Evolutionary conservation across 2,888 invertebrate genomes (phyloP), one percentile per base, ranked within the genome.

Genomic region (Xanthorhoe designata): DNA sequence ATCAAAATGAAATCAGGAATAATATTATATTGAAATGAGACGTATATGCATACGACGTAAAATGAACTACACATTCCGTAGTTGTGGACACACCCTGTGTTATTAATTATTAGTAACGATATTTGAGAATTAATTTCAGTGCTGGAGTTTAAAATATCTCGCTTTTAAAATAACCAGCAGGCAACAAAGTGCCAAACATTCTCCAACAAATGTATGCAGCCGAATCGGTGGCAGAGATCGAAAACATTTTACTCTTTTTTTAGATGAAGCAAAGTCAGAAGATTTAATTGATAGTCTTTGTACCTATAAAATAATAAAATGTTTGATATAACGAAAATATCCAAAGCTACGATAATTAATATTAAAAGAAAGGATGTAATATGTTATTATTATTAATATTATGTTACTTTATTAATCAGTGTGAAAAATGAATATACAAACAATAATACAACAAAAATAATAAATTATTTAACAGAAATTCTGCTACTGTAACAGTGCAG

Each of bases 151-250:
- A 13, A 42, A 42, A 42, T 42, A 47, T 13, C 6, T 9, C 24
- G 24, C 6, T 42, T 59, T 35, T 45, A 61, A 57, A 62, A 62
- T 57, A 62, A 51, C 56, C 51, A 61, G 38, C 42, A 52, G 51
- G 18, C 53, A 59, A 69, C 35, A 58, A 61, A 64, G 24, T 58
- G 58, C 45, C 60, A 63, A 59, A 63, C 52, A 60, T 51, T 67
- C 63, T 49, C 18, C 13, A 63, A 52, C 56, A 64, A 59, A 62
- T 62, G 54, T 52, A 65, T 65, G 55, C 58, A 65, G 42, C 55
- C 49, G 15, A 47, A 52, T 56, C 51, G 47, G 47, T 52, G n/a
- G n/a, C 61, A 64, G 61, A 8, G 47, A 15, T 60, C 9, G 49
- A 29, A 5, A 53, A 68, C 59, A 61, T 63, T 63, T 63, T 35